Percentiles rank a stretch among this genome's conserved stretches.
Conservation (phyloP, 2,888 invertebrate genomes). For the Cacoxenus indagator region DNA sequence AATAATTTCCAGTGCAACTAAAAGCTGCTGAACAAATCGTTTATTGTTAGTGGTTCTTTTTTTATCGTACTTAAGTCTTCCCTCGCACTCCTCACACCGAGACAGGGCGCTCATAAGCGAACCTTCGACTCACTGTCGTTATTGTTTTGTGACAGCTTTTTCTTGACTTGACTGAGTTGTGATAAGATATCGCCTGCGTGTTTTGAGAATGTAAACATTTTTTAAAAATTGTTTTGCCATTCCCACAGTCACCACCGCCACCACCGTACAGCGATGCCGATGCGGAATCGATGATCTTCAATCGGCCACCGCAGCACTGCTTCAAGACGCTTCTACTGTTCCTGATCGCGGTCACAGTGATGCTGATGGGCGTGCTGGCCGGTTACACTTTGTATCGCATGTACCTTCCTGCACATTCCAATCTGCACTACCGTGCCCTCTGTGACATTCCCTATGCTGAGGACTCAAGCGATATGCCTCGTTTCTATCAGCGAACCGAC, state of each 20-base stretch:
- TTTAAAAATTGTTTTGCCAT: no score
- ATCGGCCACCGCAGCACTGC: slow-evolving; percentile 72
- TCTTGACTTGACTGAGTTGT: no score
- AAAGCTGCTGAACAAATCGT: no score
- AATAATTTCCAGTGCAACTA: no score
- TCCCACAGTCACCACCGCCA: not conserved
- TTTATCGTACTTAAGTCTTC: no score
- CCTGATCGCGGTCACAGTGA: slow-evolving; percentile 78
- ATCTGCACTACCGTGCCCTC: slow-evolving; percentile 68
- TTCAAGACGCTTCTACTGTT: slow-evolving; percentile 78
- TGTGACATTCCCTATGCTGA: slow-evolving; percentile 69
- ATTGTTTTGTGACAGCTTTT: no score
- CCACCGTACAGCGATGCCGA: slow-evolving; percentile 61
- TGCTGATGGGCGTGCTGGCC: slow-evolving; percentile 79
- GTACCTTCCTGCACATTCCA: slow-evolving; percentile 76
- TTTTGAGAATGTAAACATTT: no score
- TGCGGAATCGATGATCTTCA: slow-evolving; percentile 70
- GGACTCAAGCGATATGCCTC: slow-evolving; percentile 55
- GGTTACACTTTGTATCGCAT: slow-evolving; percentile 84
- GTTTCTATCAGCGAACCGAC: slow-evolving; percentile 60
- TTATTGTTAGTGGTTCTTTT: no score
- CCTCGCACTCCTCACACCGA: no score
- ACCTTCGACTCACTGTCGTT: no score
- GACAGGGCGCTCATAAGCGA: no score
- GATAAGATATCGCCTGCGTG: no score